These are phyloP conservation scores for Syngnathus typhle DNA, from an alignment of 2,113 vertebrate species.

Conservation along the genomic window DNA sequence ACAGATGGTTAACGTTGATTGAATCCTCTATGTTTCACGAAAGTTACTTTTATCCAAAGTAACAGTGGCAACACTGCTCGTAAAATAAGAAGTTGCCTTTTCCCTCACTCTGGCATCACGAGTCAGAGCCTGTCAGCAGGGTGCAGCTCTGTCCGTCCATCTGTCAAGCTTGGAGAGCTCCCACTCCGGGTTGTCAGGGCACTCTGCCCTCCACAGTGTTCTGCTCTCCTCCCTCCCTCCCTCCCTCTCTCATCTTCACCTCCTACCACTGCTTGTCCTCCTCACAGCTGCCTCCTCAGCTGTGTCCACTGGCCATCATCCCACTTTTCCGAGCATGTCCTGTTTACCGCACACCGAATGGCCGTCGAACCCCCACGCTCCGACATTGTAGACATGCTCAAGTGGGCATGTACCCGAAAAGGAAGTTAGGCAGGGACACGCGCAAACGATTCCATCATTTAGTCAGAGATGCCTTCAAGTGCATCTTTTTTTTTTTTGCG, in stretches of 20 bases:
- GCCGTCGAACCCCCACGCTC: conserved; percentile 17
- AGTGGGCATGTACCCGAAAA: background rate
- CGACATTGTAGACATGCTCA: conserved; percentile 23
- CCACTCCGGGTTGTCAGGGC: conserved; percentile 52
- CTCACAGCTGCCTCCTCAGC: conserved; percentile 67
- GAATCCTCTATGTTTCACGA: conserved; percentile 39
- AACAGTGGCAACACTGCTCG: background rate
- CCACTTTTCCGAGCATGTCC: conserved; percentile 58
- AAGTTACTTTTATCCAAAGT: too few species aligned
- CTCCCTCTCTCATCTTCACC: conserved; percentile 2
- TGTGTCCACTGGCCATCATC: conserved; percentile 65
- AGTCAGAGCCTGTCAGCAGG: conserved; percentile 32
- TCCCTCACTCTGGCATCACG: conserved; percentile 15
- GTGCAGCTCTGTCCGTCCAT: conserved; percentile 52
- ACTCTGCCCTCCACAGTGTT: conserved; percentile 51
- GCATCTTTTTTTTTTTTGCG: background rate
- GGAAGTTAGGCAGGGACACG: conserved; percentile 3
- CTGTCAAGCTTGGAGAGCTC: conserved; percentile 58
- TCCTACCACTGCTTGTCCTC: conserved; percentile 36
- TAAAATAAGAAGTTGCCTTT: background rate
- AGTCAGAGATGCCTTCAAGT: conserved; percentile 1
- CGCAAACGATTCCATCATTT: background rate
- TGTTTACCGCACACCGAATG: conserved; percentile 48
- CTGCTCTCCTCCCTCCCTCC: conserved; percentile 28
- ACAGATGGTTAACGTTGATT: conserved; percentile 63